These are phyloP conservation scores for Hanleya hanleyi DNA, from an alignment of 2,888 invertebrate species.

Conservation along the genomic window DNA sequence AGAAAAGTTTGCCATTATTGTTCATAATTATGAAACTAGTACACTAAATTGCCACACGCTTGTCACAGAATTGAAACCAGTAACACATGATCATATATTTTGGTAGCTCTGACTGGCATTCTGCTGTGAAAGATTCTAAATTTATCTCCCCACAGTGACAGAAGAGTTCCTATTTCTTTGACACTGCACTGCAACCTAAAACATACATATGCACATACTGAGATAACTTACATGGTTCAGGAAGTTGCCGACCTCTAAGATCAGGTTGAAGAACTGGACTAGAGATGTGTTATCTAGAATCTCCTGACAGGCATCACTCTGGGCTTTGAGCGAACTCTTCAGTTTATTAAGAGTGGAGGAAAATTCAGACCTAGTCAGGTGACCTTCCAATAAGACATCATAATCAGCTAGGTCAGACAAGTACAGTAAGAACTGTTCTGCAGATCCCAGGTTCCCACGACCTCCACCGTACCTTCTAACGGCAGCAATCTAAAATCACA, in stretches of 20 bases:
- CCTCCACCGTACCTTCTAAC: slow-evolving; percentile 70
- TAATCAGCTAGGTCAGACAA: slow-evolving; percentile 72
- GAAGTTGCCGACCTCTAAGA: slow-evolving; percentile 69
- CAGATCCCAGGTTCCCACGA: slow-evolving; percentile 69
- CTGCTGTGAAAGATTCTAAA: too few species aligned
- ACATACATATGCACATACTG: too few species aligned
- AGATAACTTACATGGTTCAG: slow-evolving; percentile 68
- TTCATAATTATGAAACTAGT: too few species aligned
- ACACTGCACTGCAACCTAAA: too few species aligned
- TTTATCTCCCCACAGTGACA: too few species aligned
- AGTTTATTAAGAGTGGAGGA: slow-evolving; percentile 49
- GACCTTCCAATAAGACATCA: slow-evolving; percentile 70
- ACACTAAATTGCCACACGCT: too few species aligned
- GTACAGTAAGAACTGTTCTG: slow-evolving; percentile 74
- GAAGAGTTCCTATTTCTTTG: too few species aligned
- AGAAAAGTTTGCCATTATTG: too few species aligned
- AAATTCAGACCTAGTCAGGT: slow-evolving; percentile 74
- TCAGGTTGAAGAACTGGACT: slow-evolving; percentile 60
- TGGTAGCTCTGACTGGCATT: too few species aligned
- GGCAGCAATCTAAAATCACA: slow-evolving; percentile 65
- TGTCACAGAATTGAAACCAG: too few species aligned
- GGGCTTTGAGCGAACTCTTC: slow-evolving; percentile 46
- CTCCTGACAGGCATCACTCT: slow-evolving; percentile 50
- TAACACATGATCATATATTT: too few species aligned
- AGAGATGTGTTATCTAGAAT: slow-evolving; percentile 53